Conservation (phyloP, 2,113 vertebrate genomes). For the Hemiprocne comata region DNA sequence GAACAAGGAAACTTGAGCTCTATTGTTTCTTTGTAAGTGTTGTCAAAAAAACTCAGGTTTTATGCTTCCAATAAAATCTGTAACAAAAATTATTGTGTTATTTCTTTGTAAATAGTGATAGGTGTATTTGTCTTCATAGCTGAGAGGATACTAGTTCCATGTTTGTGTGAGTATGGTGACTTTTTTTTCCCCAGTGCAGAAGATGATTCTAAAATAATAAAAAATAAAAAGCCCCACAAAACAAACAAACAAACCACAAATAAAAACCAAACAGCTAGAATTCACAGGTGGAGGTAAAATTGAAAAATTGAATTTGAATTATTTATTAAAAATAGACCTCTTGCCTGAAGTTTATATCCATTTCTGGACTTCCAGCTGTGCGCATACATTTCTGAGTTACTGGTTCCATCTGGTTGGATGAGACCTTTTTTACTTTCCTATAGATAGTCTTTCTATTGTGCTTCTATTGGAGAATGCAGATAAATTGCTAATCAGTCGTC, state of each 20-base stretch:
- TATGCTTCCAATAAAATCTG: not conserved
- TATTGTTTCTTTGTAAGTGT: not conserved
- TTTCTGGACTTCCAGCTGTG: not conserved
- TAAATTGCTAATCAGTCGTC: not conserved
- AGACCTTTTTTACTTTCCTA: not conserved
- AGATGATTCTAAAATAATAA: not conserved
- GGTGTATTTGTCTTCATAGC: not conserved
- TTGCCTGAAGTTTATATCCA: not conserved
- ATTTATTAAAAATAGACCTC: not conserved
- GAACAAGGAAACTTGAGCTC: not conserved
- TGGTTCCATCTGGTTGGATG: not conserved
- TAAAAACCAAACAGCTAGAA: not conserved
- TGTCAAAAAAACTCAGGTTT: fast-evolving
- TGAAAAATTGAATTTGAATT: not conserved
- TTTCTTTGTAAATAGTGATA: not conserved
- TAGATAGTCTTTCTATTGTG: not conserved
- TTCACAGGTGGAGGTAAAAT: not conserved
- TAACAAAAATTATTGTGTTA: not conserved
- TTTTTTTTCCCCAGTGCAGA: not conserved
- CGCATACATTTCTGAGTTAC: not conserved
- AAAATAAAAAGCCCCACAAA: not conserved
- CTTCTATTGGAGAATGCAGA: not conserved
- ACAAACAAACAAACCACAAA: too few relatives aligned
- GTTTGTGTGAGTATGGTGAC: not conserved
- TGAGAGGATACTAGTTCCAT: not conserved